Conservation (phyloP, 2,797 vertebrate species). For the Sarcoramphus papa region DNA sequence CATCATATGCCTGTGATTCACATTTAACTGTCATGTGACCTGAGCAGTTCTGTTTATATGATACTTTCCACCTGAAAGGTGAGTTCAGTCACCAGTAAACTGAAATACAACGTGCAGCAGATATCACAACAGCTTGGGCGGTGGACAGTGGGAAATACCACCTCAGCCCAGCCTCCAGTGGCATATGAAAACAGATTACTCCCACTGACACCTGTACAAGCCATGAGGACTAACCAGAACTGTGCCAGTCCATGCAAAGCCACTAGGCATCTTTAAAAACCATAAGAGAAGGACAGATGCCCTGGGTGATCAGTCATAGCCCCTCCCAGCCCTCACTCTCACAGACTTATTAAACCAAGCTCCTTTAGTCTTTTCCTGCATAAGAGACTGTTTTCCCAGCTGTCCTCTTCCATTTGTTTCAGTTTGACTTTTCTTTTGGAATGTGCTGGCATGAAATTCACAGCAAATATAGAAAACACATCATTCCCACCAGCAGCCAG, state of each 20-base stretch:
- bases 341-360: neutral
- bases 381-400: neutral
- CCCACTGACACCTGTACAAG: neutral
- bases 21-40: neutral
- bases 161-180: neutral
- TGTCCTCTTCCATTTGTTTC: neutral
- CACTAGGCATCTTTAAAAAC: neutral
- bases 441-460: neutral
- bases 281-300: accelerated
- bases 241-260: neutral
- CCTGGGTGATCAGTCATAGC: neutral
- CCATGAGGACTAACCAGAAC: neutral
- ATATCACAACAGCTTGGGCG: neutral
- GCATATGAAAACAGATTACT: neutral
- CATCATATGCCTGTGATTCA: neutral
- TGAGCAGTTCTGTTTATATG: neutral
- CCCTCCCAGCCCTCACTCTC: neutral
- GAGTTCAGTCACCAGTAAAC: neutral
- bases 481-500: neutral
- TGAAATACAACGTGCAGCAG: neutral
- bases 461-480: neutral
- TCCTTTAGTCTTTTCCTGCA: neutral
- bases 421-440: neutral
- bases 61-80: neutral
- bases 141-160: neutral